These are phyloP conservation scores for Catagonus wagneri DNA, from an alignment of 2,113 vertebrate genomes.

Conservation along the genomic window DNA sequence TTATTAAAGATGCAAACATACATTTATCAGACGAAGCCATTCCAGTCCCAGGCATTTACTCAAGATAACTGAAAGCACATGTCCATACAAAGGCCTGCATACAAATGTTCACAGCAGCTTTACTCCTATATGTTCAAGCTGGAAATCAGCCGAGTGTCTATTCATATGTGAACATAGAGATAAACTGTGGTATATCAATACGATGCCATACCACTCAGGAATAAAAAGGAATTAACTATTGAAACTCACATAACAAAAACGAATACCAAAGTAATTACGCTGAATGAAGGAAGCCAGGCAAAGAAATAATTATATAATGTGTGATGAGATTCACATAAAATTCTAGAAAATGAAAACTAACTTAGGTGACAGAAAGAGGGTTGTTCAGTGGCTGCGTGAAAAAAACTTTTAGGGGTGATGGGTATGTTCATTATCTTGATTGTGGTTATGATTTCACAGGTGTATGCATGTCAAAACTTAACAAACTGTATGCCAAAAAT, in stretches of 20 bases:
- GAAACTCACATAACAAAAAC: neutral
- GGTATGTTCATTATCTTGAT: neutral
- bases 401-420: neutral
- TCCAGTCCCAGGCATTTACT: neutral
- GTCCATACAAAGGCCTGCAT: neutral
- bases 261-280: neutral
- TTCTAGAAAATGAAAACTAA: neutral
- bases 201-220: neutral
- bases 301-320: neutral
- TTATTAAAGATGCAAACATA: neutral
- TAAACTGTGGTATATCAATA: neutral
- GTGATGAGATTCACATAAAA: neutral
- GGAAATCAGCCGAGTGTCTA: neutral
- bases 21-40: neutral
- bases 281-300: neutral
- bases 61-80: neutral
- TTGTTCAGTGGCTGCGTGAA: neutral
- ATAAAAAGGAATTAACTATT: neutral
- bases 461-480: neutral
- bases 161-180: neutral
- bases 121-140: neutral
- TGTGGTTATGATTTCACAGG: neutral
- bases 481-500: neutral
- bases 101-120: neutral
- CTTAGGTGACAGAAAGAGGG: neutral